phyloP scores from a whole-genome alignment of 2,888 invertebrate species.

The Callosobruchus maculatus region DNA sequence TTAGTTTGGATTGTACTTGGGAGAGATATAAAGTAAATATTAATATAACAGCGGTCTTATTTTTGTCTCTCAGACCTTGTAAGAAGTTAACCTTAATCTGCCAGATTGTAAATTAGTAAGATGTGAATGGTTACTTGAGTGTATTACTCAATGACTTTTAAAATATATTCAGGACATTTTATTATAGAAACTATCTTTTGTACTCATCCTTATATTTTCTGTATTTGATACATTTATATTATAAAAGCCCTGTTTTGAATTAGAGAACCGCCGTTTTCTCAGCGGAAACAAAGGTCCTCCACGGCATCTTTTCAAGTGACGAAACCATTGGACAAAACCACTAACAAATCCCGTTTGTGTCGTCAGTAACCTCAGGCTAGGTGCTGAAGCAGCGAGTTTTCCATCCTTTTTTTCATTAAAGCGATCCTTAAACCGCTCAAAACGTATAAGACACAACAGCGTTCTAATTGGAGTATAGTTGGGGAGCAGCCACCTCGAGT shows the following conservation, averaged over 20 bases:
- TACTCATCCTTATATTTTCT: neutral
- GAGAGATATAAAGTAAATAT: too few species aligned
- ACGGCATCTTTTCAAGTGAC: neutral
- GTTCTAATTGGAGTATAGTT: slow-evolving; percentile 24
- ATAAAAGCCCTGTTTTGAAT: neutral
- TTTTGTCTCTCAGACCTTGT: too few species aligned
- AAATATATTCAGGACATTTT: too few species aligned
- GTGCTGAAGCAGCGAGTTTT: neutral
- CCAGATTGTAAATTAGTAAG: too few species aligned
- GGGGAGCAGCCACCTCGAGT: slow-evolving; percentile 6
- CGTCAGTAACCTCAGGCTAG: neutral
- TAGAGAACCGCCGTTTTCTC: neutral
- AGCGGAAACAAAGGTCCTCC: neutral
- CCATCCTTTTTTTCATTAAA: slow-evolving; percentile 16
- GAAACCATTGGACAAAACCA: neutral
- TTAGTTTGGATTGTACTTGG: too few species aligned
- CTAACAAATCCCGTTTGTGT: neutral
- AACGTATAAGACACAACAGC: slow-evolving; percentile 31
- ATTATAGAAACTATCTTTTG: too few species aligned
- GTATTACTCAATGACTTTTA: too few species aligned
- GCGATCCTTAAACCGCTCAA: slow-evolving; percentile 20
- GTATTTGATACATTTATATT: neutral
- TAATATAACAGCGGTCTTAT: too few species aligned
- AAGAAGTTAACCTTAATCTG: too few species aligned
- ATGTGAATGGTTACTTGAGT: too few species aligned